Conservation (phyloP, 2,888 invertebrate genomes). For the Caenorhabditis uteleia region DNA sequence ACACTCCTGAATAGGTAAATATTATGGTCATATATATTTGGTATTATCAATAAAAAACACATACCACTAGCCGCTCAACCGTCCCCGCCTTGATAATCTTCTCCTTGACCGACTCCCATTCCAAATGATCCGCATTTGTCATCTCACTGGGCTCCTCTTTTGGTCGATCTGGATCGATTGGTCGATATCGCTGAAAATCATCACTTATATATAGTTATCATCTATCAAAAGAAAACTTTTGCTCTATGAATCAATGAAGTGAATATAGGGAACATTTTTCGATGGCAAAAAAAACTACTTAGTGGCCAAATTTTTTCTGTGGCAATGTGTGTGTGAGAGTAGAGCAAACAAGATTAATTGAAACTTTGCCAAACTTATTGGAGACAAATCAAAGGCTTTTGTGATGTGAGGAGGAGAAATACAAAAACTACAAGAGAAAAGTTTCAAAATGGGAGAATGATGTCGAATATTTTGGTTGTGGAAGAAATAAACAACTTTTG, state of each 20-base stretch:
- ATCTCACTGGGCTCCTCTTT: conserved; percentile 46
- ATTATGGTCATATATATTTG: conserved; percentile 3
- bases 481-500: too few relatives aligned
- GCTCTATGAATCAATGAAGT: not conserved
- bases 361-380: too few relatives aligned
- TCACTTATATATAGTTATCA: too few relatives aligned
- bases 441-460: too few relatives aligned
- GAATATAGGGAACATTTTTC: not conserved
- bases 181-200: conserved; percentile 65
- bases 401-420: too few relatives aligned
- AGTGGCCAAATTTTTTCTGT: too few relatives aligned
- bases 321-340: too few relatives aligned
- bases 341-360: too few relatives aligned
- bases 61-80: conserved; percentile 84
- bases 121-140: conserved; percentile 77
- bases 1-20: conserved; percentile 52
- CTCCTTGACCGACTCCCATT: conserved; percentile 97
- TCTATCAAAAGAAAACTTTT: conserved; percentile 3
- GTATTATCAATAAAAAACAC: conserved; percentile 15
- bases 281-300: too few relatives aligned
- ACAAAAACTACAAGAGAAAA: too few relatives aligned
- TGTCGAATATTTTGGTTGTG: too few relatives aligned
- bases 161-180: conserved; percentile 64
- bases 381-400: too few relatives aligned
- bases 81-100: conserved; percentile 95